Base-by-base conservation (phyloP, 2,888 invertebrate genomes). In the Acleris sparsana region DNA sequence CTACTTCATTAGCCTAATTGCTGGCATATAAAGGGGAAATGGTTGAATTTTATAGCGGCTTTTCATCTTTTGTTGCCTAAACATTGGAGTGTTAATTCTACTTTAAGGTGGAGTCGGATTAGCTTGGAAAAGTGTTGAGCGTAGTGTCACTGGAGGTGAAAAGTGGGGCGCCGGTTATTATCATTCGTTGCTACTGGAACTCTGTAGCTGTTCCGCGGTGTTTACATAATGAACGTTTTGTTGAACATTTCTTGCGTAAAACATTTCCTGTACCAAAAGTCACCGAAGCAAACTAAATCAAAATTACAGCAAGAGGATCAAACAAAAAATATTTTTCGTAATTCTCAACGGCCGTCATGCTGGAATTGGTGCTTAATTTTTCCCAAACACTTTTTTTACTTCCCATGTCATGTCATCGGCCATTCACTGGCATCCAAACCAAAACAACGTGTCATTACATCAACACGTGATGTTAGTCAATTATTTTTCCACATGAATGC, bases 1-100 rank as follows among this genome's bases (percentile, higher is more conserved):
- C 80, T 85, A 85, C 90, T 92, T 92, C 91, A 92, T 91, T 91
- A 91, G 87, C 84, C 88, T 92, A 92, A 92, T 92, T 91, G 91
- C 90, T 75, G 70, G 76, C 82, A 78, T 80, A 88, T 88, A 89
- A 88, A 89, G 85, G 84, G 87, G 84, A 86, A 87, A 88, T 82
- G 84, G 85, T 80, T 81, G 85, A 90, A 86, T 89, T 90, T 89
- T 87, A 90, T 88, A 83, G 86, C 80, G 73, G 83, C 84, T 84
- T 86, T 87, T 87, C 88, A 86, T 86, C 88, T 87, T 86, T 86
- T 87, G 86, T 86, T 84, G 70, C 73, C 75, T 79, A 79, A 83
- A 82, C 78, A 81, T 79, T 69, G 69, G 70, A 77, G 78, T 77
- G 75, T 72, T 68, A 70, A 76, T 72, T 71, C 71, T 61, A 22